A percentile compares a stretch with the other conserved stretches of the same genome.
Conservation (phyloP, 1,140 invertebrate species). For the Apocrypta bakeri region DNA sequence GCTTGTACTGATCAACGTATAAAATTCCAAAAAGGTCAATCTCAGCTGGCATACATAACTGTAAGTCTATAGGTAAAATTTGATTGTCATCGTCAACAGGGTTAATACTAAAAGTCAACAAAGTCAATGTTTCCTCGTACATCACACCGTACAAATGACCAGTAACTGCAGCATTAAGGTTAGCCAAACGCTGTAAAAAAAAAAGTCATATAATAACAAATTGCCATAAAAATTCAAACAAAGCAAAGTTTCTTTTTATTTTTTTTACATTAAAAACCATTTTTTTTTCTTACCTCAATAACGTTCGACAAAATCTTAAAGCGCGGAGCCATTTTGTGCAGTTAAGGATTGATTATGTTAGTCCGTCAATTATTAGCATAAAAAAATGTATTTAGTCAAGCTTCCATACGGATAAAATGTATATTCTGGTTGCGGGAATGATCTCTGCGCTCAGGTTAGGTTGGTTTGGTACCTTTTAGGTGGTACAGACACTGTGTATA, state of each 20-base stretch:
- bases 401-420: not conserved
- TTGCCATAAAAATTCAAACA: conserved; percentile 23
- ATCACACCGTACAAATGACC: conserved; percentile 85
- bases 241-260: too few species aligned
- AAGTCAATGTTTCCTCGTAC: conserved; percentile 80
- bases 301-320: conserved; percentile 65
- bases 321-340: conserved; percentile 60
- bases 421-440: not conserved
- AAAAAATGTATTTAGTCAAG: not conserved
- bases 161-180: conserved; percentile 75
- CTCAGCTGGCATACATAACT: conserved; percentile 82
- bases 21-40: conserved; percentile 84
- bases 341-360: not conserved
- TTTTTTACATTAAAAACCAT: conserved; percentile 1
- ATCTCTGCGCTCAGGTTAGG: not conserved
- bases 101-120: conserved; percentile 78
- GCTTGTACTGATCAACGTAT: conserved; percentile 77
- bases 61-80: conserved; percentile 76
- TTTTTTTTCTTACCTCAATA: conserved; percentile 58
- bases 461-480: not conserved
- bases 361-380: conserved; percentile 15
- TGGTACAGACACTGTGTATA: too few species aligned
- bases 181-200: conserved; percentile 76
- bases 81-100: conserved; percentile 76
- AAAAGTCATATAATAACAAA: conserved; percentile 6